phyloP scores from a whole-genome alignment of 2,888 invertebrate genomes.

The Digitonthophagus gazella region DNA sequence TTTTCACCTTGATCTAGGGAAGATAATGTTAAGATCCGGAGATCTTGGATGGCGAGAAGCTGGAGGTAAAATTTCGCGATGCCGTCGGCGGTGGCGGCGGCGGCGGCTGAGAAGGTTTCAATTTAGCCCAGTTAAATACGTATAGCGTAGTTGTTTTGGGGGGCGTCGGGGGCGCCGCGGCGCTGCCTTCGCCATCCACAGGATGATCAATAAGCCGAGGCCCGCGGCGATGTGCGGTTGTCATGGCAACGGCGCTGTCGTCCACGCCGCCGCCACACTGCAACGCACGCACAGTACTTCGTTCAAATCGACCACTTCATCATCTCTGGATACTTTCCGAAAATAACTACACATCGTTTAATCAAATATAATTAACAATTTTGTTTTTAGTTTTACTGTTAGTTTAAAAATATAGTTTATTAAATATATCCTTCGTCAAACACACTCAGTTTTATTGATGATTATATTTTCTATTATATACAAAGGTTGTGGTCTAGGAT shows the following conservation, averaged over 20 bases:
- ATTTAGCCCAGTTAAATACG: slow-evolving; percentile 34
- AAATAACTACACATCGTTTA: no score
- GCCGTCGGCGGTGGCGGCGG: background rate
- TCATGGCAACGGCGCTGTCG: slow-evolving; percentile 39
- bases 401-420: no score
- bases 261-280: slow-evolving; percentile 11
- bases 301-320: slow-evolving; percentile 20
- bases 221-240: slow-evolving; percentile 42
- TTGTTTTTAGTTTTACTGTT: no score
- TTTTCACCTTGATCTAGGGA: no score
- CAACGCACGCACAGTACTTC: slow-evolving; percentile 39
- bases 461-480: no score
- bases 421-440: background rate
- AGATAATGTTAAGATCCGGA: no score
- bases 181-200: slow-evolving; percentile 30
- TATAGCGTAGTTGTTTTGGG: slow-evolving; percentile 31
- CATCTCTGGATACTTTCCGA: background rate
- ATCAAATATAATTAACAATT: no score
- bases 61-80: background rate
- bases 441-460: no score
- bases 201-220: slow-evolving; percentile 43
- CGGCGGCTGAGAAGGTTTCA: slow-evolving; percentile 29
- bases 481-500: background rate
- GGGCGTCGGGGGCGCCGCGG: slow-evolving; percentile 24
- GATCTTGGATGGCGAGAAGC: no score